A percentile compares a stretch with the other conserved stretches of the same genome.
phyloP scores from a whole-genome alignment of 2,113 vertebrate species.

The Cynopterus brachyotis region DNA sequence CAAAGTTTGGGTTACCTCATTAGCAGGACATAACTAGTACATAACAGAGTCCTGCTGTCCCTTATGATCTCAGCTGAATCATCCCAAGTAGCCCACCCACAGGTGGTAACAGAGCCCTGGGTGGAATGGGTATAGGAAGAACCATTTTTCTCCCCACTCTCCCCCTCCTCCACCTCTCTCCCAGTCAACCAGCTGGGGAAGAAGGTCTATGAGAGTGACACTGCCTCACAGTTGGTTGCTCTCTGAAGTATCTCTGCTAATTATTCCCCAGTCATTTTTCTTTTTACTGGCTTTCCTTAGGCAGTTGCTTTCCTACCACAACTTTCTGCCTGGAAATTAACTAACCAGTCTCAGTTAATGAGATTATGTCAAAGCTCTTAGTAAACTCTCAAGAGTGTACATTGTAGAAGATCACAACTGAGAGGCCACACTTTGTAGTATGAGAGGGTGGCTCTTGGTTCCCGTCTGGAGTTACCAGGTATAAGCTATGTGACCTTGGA shows the following conservation, averaged over 20 bases:
- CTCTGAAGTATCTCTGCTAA: not conserved
- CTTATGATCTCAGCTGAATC: not conserved
- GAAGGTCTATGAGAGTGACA: fast-evolving
- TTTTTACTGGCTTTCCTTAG: not conserved
- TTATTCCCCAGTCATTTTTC: not conserved
- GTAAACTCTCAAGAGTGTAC: not conserved
- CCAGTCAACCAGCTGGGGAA: not conserved
- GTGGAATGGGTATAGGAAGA: not conserved
- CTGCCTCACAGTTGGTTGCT: not conserved
- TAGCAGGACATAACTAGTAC: not conserved
- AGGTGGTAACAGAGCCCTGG: not conserved
- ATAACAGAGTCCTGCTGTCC: not conserved
- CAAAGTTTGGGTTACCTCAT: not conserved
- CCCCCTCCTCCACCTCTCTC: not conserved
- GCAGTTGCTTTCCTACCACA: not conserved
- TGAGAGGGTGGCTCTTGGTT: not conserved
- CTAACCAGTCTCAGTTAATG: not conserved
- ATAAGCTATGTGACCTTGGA: not conserved
- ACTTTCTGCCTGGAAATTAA: not conserved
- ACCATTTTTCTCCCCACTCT: not conserved
- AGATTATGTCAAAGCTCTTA: not conserved
- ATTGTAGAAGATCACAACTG: not conserved
- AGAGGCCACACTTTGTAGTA: not conserved
- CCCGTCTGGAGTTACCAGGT: not conserved
- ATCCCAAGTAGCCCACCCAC: not conserved